Conservation (phyloP, 2,888 invertebrate genomes). For the Oligia strigilis region DNA sequence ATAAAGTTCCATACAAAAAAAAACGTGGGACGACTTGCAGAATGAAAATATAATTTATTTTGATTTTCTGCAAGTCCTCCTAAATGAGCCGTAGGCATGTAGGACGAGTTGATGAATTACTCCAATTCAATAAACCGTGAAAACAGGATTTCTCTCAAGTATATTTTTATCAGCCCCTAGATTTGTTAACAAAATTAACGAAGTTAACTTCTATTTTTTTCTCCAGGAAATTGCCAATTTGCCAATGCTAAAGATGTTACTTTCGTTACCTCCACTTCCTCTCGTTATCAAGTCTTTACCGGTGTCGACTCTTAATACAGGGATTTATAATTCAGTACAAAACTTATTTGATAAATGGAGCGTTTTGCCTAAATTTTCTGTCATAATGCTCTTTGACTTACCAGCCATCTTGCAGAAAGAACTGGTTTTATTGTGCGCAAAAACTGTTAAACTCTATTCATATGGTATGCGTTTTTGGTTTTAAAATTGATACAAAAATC, state of each 20-base stretch:
- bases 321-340: slow-evolving; percentile 12
- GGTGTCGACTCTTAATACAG: neutral
- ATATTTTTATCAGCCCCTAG: neutral
- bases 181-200: neutral
- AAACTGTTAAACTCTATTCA: neutral
- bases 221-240: slow-evolving; percentile 31
- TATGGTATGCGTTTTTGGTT: neutral
- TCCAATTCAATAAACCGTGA: neutral
- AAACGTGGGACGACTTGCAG: too few relatives aligned
- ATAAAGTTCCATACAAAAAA: too few relatives aligned
- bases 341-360: neutral
- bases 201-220: slow-evolving; percentile 1
- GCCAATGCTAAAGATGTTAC: slow-evolving; percentile 7
- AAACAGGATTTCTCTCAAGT: neutral
- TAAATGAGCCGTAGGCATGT: too few relatives aligned
- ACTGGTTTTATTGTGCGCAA: neutral
- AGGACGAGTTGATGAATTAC: too few relatives aligned
- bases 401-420: neutral
- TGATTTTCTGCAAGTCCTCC: too few relatives aligned
- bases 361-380: neutral
- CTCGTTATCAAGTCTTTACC: slow-evolving; percentile 19
- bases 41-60: too few relatives aligned
- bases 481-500: neutral
- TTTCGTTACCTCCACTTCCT: slow-evolving; percentile 2
- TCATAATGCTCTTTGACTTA: neutral